These are phyloP conservation scores for Alloscopus bannaensis DNA, from an alignment of 2,888 invertebrate species.

Conservation along the genomic window DNA sequence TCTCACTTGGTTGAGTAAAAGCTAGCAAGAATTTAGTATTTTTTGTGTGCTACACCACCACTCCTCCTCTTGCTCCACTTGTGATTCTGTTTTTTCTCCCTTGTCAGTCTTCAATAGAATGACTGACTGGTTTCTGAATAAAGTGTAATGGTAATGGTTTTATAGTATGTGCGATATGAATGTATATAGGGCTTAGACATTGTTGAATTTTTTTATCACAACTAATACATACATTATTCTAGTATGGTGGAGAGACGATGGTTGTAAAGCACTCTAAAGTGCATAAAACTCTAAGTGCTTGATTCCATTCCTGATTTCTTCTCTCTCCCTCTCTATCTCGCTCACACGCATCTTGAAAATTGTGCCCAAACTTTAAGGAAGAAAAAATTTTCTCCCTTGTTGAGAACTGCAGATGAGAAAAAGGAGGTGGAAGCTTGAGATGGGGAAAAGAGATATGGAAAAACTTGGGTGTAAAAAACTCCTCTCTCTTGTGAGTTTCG, in stretches of 20 bases:
- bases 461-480: constrained; percentile 24
- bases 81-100: neutral
- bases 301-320: constrained; percentile 22
- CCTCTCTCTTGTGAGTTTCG: constrained; percentile 11
- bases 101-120: constrained; percentile 4
- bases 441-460: constrained; percentile 28
- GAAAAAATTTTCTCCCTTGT: no score
- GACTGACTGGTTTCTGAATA: constrained; percentile 40
- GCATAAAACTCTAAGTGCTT: constrained; percentile 19
- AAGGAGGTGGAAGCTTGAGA: neutral
- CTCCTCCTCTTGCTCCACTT: constrained; percentile 1
- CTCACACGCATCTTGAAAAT: no score
- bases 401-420: neutral
- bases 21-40: constrained; percentile 19
- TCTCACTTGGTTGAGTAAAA: constrained; percentile 46
- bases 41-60: neutral
- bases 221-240: neutral
- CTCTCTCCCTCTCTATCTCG: neutral
- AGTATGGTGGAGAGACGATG: constrained; percentile 5
- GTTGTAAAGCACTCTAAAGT: constrained; percentile 7
- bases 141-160: constrained; percentile 45
- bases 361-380: no score
- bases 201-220: no score
- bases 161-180: constrained; percentile 6
- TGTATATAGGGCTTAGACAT: no score